Percentiles rank a stretch among this genome's conserved stretches.
phyloP scores from a whole-genome alignment of 2,888 invertebrate species.

The Oxystoma pomonae region DNA sequence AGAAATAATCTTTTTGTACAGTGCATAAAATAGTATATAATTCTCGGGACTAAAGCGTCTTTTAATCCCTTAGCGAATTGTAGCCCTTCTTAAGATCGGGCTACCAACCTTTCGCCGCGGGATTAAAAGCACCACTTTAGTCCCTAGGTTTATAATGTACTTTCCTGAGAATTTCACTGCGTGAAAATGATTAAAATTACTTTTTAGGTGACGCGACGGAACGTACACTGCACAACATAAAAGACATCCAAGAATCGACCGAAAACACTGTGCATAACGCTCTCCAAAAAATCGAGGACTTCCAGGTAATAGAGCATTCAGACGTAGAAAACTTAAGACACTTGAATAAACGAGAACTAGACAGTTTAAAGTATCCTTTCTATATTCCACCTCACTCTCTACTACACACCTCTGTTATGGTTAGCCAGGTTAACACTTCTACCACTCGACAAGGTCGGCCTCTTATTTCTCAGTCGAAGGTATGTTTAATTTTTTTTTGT shows the following conservation, averaged over 20 bases:
- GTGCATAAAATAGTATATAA: too few species aligned
- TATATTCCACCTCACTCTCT: slow-evolving; percentile 26
- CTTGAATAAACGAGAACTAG: slow-evolving; percentile 10
- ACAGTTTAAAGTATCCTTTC: slow-evolving; percentile 21
- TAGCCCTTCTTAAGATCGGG: too few species aligned
- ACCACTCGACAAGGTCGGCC: slow-evolving; percentile 5
- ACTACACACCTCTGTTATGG: slow-evolving; percentile 24
- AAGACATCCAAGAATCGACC: slow-evolving; percentile 52
- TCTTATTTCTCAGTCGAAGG: slow-evolving; percentile 19
- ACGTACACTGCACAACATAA: slow-evolving; percentile 45
- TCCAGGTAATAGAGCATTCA: slow-evolving; percentile 51
- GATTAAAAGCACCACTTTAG: too few species aligned
- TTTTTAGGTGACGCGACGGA: slow-evolving; percentile 42
- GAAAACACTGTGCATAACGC: slow-evolving; percentile 51
- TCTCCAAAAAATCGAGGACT: slow-evolving; percentile 59
- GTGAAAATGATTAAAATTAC: background rate
- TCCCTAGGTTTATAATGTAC: too few species aligned
- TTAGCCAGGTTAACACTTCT: slow-evolving; percentile 13
- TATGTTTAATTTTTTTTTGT: slow-evolving; percentile 15
- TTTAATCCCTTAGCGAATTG: too few species aligned
- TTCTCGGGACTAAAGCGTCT: too few species aligned
- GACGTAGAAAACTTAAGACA: background rate
- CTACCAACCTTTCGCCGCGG: too few species aligned
- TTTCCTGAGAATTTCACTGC: too few species aligned
- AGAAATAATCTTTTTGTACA: too few species aligned